Conservation (phyloP, 2,797 vertebrate genomes). For the Eospalax fontanierii region DNA sequence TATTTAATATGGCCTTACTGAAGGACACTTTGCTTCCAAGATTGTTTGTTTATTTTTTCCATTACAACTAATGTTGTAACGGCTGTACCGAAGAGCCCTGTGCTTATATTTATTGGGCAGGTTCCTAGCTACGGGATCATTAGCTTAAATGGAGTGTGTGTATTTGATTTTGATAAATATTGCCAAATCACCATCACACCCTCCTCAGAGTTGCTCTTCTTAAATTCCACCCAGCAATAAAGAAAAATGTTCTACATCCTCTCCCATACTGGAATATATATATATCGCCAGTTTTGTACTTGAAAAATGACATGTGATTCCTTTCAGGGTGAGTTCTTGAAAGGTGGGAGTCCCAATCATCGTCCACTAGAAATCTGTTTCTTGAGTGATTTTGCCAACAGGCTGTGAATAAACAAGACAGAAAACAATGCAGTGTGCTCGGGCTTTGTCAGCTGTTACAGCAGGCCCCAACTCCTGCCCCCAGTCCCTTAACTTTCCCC, state of each 20-base stretch:
- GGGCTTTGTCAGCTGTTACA: neutral
- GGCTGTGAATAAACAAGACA: conserved; percentile 4
- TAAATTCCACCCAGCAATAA: neutral
- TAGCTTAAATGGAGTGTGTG: neutral
- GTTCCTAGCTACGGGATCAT: neutral
- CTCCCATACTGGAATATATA: too few species aligned
- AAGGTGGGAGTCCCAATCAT: neutral
- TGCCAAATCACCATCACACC: neutral
- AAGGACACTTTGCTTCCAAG: neutral
- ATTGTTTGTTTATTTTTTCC: neutral
- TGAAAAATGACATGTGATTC: neutral
- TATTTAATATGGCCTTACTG: neutral
- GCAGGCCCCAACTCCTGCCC: neutral
- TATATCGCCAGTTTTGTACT: neutral
- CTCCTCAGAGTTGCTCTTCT: too few species aligned
- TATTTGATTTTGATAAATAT: neutral
- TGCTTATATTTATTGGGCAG: neutral
- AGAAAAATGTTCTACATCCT: fast-evolving
- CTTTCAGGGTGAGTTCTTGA: neutral
- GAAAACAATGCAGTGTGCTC: neutral
- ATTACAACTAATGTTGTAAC: neutral
- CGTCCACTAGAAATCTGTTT: conserved; percentile 20
- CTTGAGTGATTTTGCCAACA: neutral
- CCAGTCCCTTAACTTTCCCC: neutral
- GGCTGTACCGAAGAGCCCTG: neutral